A percentile compares a stretch with the other conserved stretches of the same genome.
Evolutionary conservation across 2,797 vertebrate genomes (phyloP).

Genomic region (Otus scops): DNA sequence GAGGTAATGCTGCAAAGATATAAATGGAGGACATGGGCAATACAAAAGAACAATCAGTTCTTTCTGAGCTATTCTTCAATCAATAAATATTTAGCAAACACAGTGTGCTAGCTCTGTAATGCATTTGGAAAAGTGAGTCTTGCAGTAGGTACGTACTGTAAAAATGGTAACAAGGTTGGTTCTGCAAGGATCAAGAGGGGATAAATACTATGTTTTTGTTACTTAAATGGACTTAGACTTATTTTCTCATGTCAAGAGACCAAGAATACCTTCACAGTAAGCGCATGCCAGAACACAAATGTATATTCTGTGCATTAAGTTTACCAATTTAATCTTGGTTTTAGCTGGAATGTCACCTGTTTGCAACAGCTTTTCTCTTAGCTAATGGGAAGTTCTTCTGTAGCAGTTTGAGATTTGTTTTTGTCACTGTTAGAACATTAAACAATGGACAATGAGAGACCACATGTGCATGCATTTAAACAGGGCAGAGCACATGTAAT

Average conservation of each 20-base stretch:
- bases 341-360: background rate
- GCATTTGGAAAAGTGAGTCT: background rate
- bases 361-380: background rate
- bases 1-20: slow-evolving; percentile 18
- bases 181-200: background rate
- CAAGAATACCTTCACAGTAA: background rate
- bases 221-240: background rate
- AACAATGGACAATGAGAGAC: background rate
- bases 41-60: slow-evolving; percentile 13
- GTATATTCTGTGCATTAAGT: background rate
- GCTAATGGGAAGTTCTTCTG: background rate
- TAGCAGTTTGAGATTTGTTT: background rate
- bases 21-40: background rate
- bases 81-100: slow-evolving; percentile 12
- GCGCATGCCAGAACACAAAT: background rate
- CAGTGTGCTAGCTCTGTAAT: background rate
- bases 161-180: background rate
- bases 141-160: background rate
- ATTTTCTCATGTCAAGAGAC: background rate
- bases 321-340: background rate
- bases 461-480: background rate
- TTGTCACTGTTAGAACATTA: background rate
- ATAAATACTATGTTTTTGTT: background rate
- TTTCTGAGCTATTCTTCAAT: background rate
- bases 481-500: background rate